Evolutionary conservation across 2,797 vertebrate genomes (phyloP).

Genomic region (Halcyon leucocephala): DNA sequence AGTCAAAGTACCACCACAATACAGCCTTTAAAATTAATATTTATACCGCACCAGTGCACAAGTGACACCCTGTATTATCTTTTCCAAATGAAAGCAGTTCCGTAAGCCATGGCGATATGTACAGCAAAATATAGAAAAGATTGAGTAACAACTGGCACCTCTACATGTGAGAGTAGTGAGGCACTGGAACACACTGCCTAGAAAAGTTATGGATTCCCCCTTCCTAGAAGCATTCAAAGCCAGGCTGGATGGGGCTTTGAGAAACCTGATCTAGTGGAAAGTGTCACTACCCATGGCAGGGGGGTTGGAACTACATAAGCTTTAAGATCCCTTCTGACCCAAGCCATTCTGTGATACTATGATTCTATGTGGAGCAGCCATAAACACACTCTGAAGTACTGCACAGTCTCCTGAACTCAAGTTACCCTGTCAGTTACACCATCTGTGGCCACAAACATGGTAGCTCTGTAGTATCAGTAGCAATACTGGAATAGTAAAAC

Average conservation of each 20-base stretch:
- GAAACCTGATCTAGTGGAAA: neutral
- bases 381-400: neutral
- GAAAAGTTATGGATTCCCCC: neutral
- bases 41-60: neutral
- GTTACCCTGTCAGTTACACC: accelerated
- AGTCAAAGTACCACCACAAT: neutral
- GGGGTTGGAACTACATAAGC: neutral
- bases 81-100: neutral
- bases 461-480: neutral
- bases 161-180: neutral
- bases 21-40: neutral
- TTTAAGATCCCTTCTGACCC: neutral
- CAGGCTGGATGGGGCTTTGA: neutral
- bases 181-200: neutral
- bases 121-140: neutral
- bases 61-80: neutral
- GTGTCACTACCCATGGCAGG: neutral
- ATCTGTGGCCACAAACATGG: neutral
- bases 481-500: neutral
- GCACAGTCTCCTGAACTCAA: neutral
- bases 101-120: neutral
- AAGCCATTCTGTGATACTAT: neutral
- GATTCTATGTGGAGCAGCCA: neutral
- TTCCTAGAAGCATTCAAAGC: neutral
- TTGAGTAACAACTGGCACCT: neutral